Evolutionary conservation across 1,140 invertebrate species (phyloP).

Genomic region (Habropoda laboriosa): DNA sequence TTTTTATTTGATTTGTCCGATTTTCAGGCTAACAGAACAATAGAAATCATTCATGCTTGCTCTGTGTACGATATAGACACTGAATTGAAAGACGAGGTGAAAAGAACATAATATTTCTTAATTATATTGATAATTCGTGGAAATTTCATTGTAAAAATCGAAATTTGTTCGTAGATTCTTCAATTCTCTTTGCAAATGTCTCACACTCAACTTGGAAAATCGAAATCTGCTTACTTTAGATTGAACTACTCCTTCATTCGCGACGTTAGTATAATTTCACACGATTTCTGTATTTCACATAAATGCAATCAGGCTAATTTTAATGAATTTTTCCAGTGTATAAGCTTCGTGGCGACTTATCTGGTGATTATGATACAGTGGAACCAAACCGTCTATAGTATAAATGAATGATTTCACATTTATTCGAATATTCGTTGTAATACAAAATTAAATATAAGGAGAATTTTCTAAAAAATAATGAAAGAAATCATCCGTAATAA

Average conservation of each 20-base stretch:
- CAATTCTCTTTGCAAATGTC: slow-evolving; percentile 52
- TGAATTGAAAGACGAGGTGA: slow-evolving; percentile 35
- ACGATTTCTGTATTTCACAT: fast-evolving
- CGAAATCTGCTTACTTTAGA: background rate
- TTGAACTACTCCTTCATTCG: background rate
- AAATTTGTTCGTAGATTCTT: slow-evolving; percentile 12
- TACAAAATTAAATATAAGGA: no score
- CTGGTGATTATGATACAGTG: slow-evolving; percentile 54
- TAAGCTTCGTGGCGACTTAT: slow-evolving; percentile 38
- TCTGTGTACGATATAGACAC: background rate
- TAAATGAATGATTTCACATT: no score
- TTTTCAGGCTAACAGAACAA: slow-evolving; percentile 26
- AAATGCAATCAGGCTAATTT: background rate
- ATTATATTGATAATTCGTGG: background rate
- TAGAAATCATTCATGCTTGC: slow-evolving; percentile 29
- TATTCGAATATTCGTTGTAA: no score
- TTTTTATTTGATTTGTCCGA: background rate
- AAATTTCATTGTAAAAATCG: background rate
- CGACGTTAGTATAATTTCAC: background rate
- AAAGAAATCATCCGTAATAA: no score
- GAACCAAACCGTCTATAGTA: background rate
- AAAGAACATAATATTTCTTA: background rate
- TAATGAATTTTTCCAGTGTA: background rate
- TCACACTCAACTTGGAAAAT: background rate
- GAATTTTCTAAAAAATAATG: no score